Conservation (phyloP, 2,888 invertebrate genomes). For the Polymixis flavicincta region DNA sequence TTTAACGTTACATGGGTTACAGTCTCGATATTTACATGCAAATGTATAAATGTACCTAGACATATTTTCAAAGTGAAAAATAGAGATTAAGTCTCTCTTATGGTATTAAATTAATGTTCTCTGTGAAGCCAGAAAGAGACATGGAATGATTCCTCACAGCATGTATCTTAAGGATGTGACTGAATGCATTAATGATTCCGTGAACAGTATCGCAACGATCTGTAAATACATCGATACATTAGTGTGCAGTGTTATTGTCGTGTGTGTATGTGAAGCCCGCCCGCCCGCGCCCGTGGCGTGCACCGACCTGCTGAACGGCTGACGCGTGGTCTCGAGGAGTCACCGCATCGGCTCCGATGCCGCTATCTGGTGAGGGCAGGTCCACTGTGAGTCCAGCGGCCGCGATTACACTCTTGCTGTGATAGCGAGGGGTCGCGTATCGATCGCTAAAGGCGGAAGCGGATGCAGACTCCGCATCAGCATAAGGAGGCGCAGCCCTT, state of each 20-base stretch:
- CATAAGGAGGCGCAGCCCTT: constrained; percentile 90
- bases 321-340: constrained; percentile 96
- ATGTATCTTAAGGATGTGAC: constrained; percentile 41
- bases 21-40: constrained; percentile 48
- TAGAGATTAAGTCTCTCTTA: constrained; percentile 46
- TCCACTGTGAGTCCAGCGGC: constrained; percentile 97
- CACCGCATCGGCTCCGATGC: constrained; percentile 98
- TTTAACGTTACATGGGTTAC: constrained; percentile 40
- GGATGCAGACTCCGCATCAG: constrained; percentile 90
- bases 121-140: constrained; percentile 38
- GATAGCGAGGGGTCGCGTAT: constrained; percentile 93
- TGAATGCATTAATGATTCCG: constrained; percentile 61
- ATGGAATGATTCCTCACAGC: constrained; percentile 36
- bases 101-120: constrained; percentile 21
- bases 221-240: constrained; percentile 66
- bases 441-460: constrained; percentile 93
- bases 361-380: constrained; percentile 98
- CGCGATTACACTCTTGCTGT: constrained; percentile 93
- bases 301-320: constrained; percentile 96
- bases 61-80: constrained; percentile 46
- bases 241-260: constrained; percentile 61
- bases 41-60: constrained; percentile 74
- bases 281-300: constrained; percentile 85
- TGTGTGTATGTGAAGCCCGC: constrained; percentile 77
- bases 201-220: constrained; percentile 50